Evolutionary conservation across 2,797 vertebrate genomes (phyloP).

Genomic region (Crocidura indochinensis): DNA sequence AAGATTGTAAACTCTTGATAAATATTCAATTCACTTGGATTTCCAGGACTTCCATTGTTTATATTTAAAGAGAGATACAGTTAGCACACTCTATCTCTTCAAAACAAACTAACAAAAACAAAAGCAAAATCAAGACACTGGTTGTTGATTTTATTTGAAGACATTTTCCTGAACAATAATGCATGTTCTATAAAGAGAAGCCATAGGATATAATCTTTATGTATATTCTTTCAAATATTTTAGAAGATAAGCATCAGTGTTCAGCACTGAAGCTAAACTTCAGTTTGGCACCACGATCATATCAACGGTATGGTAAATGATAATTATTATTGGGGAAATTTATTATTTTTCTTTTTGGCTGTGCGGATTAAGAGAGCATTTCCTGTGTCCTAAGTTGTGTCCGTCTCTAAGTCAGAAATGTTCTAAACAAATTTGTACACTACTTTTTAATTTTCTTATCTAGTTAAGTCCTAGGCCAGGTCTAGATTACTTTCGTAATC

Average conservation of each 20-base stretch:
- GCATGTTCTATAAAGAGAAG: slow-evolving; percentile 18
- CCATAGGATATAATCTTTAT: not conserved
- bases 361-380: not conserved
- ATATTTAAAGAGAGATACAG: slow-evolving; percentile 1
- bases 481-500: not conserved
- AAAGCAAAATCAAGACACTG: slow-evolving; percentile 41
- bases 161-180: slow-evolving; percentile 2
- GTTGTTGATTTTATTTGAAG: slow-evolving; percentile 38
- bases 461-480: slow-evolving; percentile 17
- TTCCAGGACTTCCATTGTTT: not conserved
- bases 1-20: not conserved
- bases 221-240: not conserved
- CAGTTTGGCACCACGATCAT: not conserved
- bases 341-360: not conserved
- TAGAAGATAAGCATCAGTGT: not conserved
- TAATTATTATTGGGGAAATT: not conserved
- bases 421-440: slow-evolving; percentile 9
- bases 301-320: not conserved
- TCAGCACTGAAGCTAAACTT: not conserved
- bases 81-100: slow-evolving; percentile 27
- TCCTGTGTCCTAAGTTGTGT: not conserved
- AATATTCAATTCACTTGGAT: slow-evolving; percentile 1
- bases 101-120: slow-evolving; percentile 2
- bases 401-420: slow-evolving; percentile 7
- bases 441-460: slow-evolving; percentile 30